Conservation (phyloP, 2,888 invertebrate genomes). For the Physocephala rufipes region DNA sequence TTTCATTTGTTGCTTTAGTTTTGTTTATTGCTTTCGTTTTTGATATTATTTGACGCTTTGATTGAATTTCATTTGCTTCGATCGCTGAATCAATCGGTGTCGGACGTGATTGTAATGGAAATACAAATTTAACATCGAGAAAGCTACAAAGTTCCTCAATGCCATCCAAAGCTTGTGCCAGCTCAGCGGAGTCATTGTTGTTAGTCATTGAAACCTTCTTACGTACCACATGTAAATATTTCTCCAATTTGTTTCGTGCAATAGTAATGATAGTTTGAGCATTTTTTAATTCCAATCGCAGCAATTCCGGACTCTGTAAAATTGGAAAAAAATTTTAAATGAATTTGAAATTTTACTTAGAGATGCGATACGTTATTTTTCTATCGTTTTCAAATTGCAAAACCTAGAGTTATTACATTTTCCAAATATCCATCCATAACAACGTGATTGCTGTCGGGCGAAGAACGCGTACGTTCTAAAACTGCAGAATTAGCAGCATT, state of each 20-base stretch:
- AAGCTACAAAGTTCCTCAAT: conserved; percentile 66
- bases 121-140: conserved; percentile 61
- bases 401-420: conserved; percentile 55
- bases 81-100: conserved; percentile 63
- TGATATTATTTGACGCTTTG: conserved; percentile 41
- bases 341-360: no score
- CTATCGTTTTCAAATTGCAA: background rate
- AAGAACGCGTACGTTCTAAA: conserved; percentile 50
- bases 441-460: conserved; percentile 50
- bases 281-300: conserved; percentile 65
- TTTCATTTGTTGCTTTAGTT: background rate
- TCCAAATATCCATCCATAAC: conserved; percentile 66
- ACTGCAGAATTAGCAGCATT: conserved; percentile 57
- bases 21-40: conserved; percentile 36
- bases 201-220: conserved; percentile 51
- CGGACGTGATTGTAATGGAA: conserved; percentile 48
- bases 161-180: conserved; percentile 66
- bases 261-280: conserved; percentile 66
- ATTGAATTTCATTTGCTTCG: conserved; percentile 64
- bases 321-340: conserved; percentile 19
- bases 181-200: conserved; percentile 54
- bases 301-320: conserved; percentile 64
- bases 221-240: conserved; percentile 64
- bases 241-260: conserved; percentile 64
- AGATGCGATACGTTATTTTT: no score